Evolutionary conservation across 2,113 vertebrate genomes (phyloP), one percentile per base, ranked within the genome.

Genomic region (Hemichromis elongatus): DNA sequence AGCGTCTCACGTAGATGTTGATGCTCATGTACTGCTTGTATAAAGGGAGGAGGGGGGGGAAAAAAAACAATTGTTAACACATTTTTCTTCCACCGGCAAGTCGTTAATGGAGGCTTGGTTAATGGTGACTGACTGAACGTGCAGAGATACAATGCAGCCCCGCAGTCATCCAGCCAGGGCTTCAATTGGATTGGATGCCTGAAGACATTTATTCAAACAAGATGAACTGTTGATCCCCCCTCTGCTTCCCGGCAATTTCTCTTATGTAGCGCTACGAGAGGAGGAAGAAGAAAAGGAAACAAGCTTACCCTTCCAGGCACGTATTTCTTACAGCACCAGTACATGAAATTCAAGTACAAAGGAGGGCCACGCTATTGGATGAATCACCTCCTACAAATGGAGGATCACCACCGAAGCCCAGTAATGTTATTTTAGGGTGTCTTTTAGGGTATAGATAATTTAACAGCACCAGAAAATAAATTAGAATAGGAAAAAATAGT

Each of bases 191-290:
- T 81, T 83, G 61, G 79, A 82, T 85, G 86, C 90, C 86, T 80
- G 24, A 84, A 93, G 88, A 89, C 84, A 88, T 93, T 90, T 90
- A 90, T 93, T 90, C 85, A 87, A 83, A 93, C 77, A 92, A 86
- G 92, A 92, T 93, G 90, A 92, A 92, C 82, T 87, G 84, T 77
- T 88, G 82, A 87, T 86, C 89, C 26, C 77, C 59, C 28, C 55
- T 13, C 10, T 73, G 47, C 85, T 84, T 53, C 57, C 80, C 24
- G 24, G 7, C 63, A 55, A 52, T 78, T 88, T 70, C 28, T 87
- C 68, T 89, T 70, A 40, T 86, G 77, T 68, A 55, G 80, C 56
- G 14, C 77, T 81, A 33, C 82, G 28, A 83, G 53, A 81, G 82
- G 66, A 90, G 40, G 16, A 33, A 56, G 80, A 45, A 26, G 79